Base-by-base conservation (phyloP, 1,140 invertebrate species). In the Hirudo medicinalis region DNA sequence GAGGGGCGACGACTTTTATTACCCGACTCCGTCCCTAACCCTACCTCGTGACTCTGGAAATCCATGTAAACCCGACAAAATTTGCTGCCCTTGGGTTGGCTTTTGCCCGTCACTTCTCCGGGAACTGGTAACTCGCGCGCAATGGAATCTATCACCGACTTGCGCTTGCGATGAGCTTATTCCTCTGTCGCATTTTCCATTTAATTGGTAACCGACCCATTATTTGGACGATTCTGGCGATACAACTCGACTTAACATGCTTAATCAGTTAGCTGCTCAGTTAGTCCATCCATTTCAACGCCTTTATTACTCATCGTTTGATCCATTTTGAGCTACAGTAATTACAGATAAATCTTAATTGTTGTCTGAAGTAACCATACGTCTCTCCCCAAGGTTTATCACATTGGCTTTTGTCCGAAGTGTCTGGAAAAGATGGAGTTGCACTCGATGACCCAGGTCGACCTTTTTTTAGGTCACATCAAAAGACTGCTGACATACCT, bases 351-450 rank as follows among this genome's bases (percentile, higher is more conserved):
- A 32, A 4, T 32, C 57, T 15, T 32, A 25, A 49, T 69, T 36
- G 43, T 74, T 36, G 22, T 54, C 9, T 13, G 68, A 53, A 9
- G 17, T 74, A n/a, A n/a, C 32, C 22, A 20, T 49, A 72, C 60
- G 32, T 55, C 20, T 67, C 32, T 9, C 36, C 53, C 71, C 2
- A 49, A 76, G 76, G 78, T 80, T 2, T 85, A 77, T 74, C 89
- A 91, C 74, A 86, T 94, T 77, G 91, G 91, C 1, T 85, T 89
- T 76, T 94, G 92, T 78, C 78, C 84, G 6, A 80, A 86, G 8
- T 95, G 92, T 76, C 84, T n/a, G n/a, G 72, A 78, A 17, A 73
- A 75, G 54, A 81, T 84, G 75, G 78, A 73, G n/a, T 73, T 79
- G 20, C 78, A 80, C 63, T 80, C 77, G 68, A 82, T 79, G 81